Evolutionary conservation across 1,140 invertebrate species (phyloP), one percentile per base, ranked within the genome.

Genomic region (Micrasema longulum): DNA sequence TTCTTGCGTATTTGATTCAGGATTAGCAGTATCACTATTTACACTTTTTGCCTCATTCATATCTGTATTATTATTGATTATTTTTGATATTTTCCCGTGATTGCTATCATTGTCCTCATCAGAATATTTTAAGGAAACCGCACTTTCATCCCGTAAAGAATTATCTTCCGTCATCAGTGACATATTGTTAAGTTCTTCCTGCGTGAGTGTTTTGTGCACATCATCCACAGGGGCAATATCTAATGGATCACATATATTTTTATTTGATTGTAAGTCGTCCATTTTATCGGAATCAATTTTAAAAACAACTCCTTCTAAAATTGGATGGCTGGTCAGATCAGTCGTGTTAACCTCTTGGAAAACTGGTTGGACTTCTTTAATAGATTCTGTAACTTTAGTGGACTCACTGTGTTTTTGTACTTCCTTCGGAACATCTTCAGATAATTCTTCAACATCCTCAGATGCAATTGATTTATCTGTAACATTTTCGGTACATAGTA

Each of bases 91-190:
- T 16, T 47, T 64, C 14, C 23, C 43, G 26, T 64, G 48, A 31
- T 57, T 47, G 20, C 50, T 60, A 7, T 57, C 41, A 18, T 48
- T 38, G 36, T 69, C 67, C 14, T 70, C 68, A 10, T 63, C 68
- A 23, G 68, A 70, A 41, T 52, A 63, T 38, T 64, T 63, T 26
- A 64, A 64, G 9, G 41, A 52, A 20, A 70, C 14, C 0, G 67
- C 23, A 23, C 22, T 18, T 1, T 70, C 68, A 5, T 70, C 57
- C 14, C 16, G 18, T 48, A 69, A 20, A 9, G 55, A 70, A 36
- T 57, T 43, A 12, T 70, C 68, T 63, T 70, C 68, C 10, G 68
- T 70, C 68, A 70, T 70, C 35, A 70, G 38, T 20, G 68, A 70
- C 57, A 63, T 70, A 50, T 70, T 70, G 23, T 70, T 63, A 12